Conservation (phyloP, 2,888 invertebrate species). For the Rhorus exstirpatorius region DNA sequence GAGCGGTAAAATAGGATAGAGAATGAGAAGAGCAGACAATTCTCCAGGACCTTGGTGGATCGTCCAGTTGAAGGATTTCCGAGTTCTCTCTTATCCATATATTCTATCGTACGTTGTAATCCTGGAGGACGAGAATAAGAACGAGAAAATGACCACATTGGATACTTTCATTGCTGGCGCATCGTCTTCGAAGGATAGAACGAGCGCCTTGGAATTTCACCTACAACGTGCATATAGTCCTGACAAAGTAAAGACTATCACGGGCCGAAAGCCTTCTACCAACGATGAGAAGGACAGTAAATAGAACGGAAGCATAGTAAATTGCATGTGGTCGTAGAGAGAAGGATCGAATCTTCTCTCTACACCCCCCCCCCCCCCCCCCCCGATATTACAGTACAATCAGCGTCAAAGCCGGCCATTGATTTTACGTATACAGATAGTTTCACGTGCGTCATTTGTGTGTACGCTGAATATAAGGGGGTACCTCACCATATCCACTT, state of each 20-base stretch:
- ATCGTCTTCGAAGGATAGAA: slow-evolving; percentile 47
- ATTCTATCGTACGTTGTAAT: slow-evolving; percentile 57
- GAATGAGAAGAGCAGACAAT: slow-evolving; percentile 38
- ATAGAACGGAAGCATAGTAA: slow-evolving; percentile 27
- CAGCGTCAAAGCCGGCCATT: slow-evolving; percentile 81
- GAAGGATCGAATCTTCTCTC: slow-evolving; percentile 65
- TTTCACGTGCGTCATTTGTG: slow-evolving; percentile 79
- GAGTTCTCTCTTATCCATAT: slow-evolving; percentile 48
- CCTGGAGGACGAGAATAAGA: slow-evolving; percentile 31
- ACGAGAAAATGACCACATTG: slow-evolving; percentile 61
- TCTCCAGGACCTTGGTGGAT: slow-evolving; percentile 60
- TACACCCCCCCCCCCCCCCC: slow-evolving; percentile 29
- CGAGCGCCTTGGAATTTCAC: slow-evolving; percentile 44
- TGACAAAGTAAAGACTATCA: slow-evolving; percentile 74
- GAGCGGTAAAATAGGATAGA: slow-evolving; percentile 50
- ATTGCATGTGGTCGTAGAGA: slow-evolving; percentile 36
- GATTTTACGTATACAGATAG: slow-evolving; percentile 83
- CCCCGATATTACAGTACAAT: slow-evolving; percentile 78
- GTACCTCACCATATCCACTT: neutral
- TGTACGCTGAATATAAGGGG: slow-evolving; percentile 68
- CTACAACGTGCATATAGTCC: slow-evolving; percentile 58
- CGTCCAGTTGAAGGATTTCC: slow-evolving; percentile 66
- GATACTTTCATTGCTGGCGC: slow-evolving; percentile 35
- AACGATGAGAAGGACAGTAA: slow-evolving; percentile 49
- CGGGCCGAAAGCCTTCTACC: slow-evolving; percentile 65